Evolutionary conservation across 1,140 invertebrate species (phyloP).

Genomic region (Maniola jurtina): DNA sequence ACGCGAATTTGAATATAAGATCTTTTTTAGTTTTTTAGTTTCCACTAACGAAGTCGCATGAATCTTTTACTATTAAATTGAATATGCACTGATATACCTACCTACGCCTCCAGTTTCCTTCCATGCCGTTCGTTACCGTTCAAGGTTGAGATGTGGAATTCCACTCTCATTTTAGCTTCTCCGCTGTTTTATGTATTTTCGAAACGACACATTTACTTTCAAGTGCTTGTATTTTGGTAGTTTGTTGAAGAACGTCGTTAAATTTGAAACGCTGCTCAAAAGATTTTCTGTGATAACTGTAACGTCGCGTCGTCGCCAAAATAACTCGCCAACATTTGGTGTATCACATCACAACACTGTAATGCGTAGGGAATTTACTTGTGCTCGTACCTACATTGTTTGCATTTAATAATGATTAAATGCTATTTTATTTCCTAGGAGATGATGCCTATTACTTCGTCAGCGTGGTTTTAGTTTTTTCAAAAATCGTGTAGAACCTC

Average conservation of each 20-base stretch:
- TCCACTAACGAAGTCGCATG: neutral
- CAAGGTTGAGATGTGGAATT: constrained; percentile 20
- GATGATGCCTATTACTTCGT: too few relatives aligned
- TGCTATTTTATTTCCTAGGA: too few relatives aligned
- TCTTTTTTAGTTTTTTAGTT: neutral
- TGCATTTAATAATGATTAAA: too few relatives aligned
- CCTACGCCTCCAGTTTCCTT: constrained; percentile 3
- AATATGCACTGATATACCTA: too few relatives aligned
- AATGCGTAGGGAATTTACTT: too few relatives aligned
- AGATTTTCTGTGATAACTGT: neutral
- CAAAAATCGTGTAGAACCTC: too few relatives aligned
- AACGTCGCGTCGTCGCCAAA: neutral
- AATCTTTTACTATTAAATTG: neutral
- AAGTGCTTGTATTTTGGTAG: constrained; percentile 9
- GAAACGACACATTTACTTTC: constrained; percentile 12
- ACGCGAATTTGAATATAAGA: too few relatives aligned
- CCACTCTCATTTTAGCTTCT: constrained; percentile 21
- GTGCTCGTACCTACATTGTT: too few relatives aligned
- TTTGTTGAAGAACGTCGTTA: neutral
- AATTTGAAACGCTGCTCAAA: constrained; percentile 1
- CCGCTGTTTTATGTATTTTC: constrained; percentile 9
- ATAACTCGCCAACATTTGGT: neutral
- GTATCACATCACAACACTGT: neutral
- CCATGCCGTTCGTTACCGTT: constrained; percentile 8
- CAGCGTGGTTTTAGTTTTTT: too few relatives aligned